Percentiles rank a stretch among this genome's conserved stretches.
These are phyloP conservation scores for Nyctibius grandis DNA, from an alignment of 2,797 vertebrate species.

Conservation along the genomic window DNA sequence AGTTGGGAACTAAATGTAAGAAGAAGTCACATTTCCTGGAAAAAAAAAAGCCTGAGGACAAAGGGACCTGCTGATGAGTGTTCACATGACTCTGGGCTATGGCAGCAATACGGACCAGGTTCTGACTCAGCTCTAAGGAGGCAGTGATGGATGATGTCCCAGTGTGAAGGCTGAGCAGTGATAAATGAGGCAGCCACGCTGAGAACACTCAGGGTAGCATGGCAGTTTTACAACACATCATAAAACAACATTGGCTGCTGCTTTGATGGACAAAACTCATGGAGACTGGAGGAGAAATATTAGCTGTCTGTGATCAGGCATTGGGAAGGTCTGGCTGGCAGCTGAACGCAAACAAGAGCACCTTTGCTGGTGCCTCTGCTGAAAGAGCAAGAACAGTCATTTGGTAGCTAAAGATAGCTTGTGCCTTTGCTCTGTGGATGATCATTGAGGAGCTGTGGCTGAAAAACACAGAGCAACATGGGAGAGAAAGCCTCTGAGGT, in stretches of 20 bases:
- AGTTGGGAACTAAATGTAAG: slow-evolving; percentile 48
- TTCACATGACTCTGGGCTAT: background rate
- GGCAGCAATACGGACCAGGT: background rate
- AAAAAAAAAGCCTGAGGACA: slow-evolving; percentile 27
- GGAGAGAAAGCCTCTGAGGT: background rate
- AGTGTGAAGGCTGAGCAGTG: slow-evolving; percentile 49
- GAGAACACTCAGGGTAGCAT: slow-evolving; percentile 1
- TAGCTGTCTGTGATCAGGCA: background rate
- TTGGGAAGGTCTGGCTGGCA: background rate
- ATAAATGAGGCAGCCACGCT: slow-evolving; percentile 50
- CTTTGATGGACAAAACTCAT: slow-evolving; percentile 10
- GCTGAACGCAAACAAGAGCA: background rate
- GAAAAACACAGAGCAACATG: fast-evolving
- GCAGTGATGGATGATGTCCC: slow-evolving; percentile 63
- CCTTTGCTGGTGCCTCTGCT: background rate
- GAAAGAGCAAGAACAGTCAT: background rate
- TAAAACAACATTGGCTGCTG: slow-evolving; percentile 24
- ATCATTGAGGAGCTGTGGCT: fast-evolving
- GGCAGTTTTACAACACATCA: slow-evolving; percentile 15
- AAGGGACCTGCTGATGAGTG: slow-evolving; percentile 53
- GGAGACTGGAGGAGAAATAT: slow-evolving; percentile 17
- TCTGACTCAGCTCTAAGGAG: slow-evolving; percentile 43
- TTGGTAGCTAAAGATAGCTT: background rate
- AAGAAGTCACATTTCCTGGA: slow-evolving; percentile 44
- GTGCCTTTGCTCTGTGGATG: background rate